These are phyloP conservation scores for Physella acuta DNA, from an alignment of 1,140 invertebrate species.

Conservation along the genomic window DNA sequence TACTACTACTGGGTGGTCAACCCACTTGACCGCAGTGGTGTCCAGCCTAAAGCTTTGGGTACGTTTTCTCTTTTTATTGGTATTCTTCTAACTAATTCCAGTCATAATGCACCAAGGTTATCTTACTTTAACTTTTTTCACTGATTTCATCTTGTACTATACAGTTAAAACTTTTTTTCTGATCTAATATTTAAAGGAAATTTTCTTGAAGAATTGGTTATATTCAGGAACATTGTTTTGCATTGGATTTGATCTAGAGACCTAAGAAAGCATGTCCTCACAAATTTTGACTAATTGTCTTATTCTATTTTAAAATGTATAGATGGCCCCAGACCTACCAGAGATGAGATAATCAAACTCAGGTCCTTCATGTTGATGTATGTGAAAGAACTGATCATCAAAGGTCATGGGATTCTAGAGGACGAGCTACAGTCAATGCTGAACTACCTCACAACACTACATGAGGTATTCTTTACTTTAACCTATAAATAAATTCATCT, in stretches of 20 bases:
- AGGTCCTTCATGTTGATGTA: constrained; percentile 93
- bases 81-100: neutral
- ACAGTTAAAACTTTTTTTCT: neutral
- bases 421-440: constrained; percentile 97
- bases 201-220: too few relatives aligned
- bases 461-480: too few relatives aligned
- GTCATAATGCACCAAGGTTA: neutral
- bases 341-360: constrained; percentile 91
- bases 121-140: neutral
- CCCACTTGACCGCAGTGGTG: constrained; percentile 90
- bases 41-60: constrained; percentile 92
- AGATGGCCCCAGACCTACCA: constrained; percentile 90
- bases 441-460: constrained; percentile 95
- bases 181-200: too few relatives aligned
- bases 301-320: too few relatives aligned
- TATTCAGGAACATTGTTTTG: too few relatives aligned
- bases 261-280: too few relatives aligned
- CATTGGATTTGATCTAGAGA: too few relatives aligned
- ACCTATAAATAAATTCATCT: too few relatives aligned
- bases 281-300: too few relatives aligned
- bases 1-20: constrained; percentile 99
- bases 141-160: neutral
- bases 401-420: constrained; percentile 90
- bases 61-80: constrained; percentile 60
- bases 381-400: constrained; percentile 94